A percentile compares a stretch with the other conserved stretches of the same genome.
phyloP scores from a whole-genome alignment of 1,140 invertebrate genomes.

The Papilio xuthus region DNA sequence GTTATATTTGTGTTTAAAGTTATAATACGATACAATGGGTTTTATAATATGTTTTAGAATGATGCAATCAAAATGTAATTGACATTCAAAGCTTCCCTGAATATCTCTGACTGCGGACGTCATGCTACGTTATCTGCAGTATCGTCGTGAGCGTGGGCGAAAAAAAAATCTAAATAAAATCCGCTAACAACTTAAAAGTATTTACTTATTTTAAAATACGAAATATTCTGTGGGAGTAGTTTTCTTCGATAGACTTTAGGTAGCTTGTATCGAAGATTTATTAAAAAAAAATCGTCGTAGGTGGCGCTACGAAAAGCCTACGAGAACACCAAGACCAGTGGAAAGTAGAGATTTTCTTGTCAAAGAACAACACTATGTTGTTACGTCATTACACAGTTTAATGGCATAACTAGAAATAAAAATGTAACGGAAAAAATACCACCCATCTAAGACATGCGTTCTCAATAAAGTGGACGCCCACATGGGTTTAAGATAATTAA shows the following conservation, averaged over 20 bases:
- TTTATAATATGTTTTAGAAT: background rate
- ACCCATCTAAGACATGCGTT: background rate
- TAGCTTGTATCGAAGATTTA: too few species aligned
- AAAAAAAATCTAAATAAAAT: conserved; percentile 20
- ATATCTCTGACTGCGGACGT: conserved; percentile 27
- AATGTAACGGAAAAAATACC: background rate
- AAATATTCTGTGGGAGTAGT: too few species aligned
- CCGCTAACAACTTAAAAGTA: background rate
- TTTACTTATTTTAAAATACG: background rate
- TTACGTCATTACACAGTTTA: background rate
- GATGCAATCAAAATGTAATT: conserved; percentile 14
- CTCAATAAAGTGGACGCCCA: background rate
- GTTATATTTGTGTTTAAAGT: background rate
- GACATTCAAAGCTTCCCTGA: conserved; percentile 31
- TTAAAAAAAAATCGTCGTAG: background rate
- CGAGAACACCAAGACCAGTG: background rate
- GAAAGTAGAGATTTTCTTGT: background rate
- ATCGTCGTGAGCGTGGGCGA: conserved; percentile 26
- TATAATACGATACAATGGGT: conserved; percentile 8
- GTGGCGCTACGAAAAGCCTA: conserved; percentile 1
- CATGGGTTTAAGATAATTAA: background rate
- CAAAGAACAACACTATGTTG: background rate
- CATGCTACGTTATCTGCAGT: conserved; percentile 32
- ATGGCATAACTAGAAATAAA: background rate
- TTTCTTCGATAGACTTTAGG: background rate